Evolutionary conservation across 2,113 vertebrate species (phyloP).

Genomic region (Melospiza georgiana): DNA sequence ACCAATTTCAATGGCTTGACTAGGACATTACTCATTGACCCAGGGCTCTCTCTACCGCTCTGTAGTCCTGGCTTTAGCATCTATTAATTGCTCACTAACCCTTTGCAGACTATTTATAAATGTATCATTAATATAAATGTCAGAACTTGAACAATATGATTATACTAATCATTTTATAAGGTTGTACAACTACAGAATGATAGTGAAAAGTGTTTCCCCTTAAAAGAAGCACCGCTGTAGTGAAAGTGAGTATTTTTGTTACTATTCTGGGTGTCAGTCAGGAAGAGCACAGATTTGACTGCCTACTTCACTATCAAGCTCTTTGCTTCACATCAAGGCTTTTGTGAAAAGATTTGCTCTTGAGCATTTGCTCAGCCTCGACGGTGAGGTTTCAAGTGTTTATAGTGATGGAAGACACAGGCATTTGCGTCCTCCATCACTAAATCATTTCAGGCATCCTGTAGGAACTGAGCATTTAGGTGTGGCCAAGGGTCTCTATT

Average conservation of each 20-base stretch:
- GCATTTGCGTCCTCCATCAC: background rate
- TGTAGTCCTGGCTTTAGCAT: constrained; percentile 25
- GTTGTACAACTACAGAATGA: background rate
- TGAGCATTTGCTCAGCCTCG: constrained; percentile 29
- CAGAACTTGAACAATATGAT: background rate
- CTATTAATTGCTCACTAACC: constrained; percentile 1
- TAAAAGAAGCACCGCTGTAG: constrained; percentile 32
- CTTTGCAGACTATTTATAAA: background rate
- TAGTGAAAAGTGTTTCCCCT: constrained; percentile 19
- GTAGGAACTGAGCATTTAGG: background rate
- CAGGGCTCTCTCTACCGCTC: background rate
- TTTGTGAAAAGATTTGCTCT: constrained; percentile 45
- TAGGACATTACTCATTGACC: background rate
- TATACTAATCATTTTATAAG: background rate
- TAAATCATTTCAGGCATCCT: background rate
- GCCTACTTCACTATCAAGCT: constrained; percentile 45
- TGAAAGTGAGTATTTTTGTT: constrained; percentile 60
- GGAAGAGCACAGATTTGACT: constrained; percentile 57
- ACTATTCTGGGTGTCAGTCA: constrained; percentile 54
- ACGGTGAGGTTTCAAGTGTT: background rate
- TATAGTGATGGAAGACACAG: constrained; percentile 8
- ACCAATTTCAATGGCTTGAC: background rate
- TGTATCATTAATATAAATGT: background rate
- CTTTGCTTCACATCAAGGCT: constrained; percentile 44
- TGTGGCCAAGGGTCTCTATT: background rate